Conservation (phyloP, 2,113 vertebrate genomes). For the Rhinoderma darwinii region DNA sequence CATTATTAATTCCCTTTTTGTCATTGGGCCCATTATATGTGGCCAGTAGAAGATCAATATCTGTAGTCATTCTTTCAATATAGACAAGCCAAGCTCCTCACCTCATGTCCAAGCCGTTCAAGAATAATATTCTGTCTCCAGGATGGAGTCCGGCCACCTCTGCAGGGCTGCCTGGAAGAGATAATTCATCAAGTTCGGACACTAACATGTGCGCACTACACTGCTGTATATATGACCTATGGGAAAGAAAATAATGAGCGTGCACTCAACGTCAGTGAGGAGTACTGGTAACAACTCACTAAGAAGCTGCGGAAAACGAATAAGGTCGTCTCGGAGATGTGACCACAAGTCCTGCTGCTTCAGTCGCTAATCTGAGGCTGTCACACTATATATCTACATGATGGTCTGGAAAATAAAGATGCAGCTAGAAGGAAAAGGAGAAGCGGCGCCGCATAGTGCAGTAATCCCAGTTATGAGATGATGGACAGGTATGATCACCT, state of each 20-base stretch:
- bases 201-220: background rate
- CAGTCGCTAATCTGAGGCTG: too few relatives aligned
- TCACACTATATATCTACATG: too few relatives aligned
- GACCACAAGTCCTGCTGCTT: too few relatives aligned
- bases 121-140: conserved; percentile 93
- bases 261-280: background rate
- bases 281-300: background rate
- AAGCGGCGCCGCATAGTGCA: too few relatives aligned
- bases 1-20: background rate
- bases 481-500: too few relatives aligned
- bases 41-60: background rate
- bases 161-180: conserved; percentile 86
- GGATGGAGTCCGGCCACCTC: conserved; percentile 91
- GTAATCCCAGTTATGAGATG: too few relatives aligned
- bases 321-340: too few relatives aligned
- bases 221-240: background rate
- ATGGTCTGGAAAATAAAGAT: too few relatives aligned
- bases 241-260: background rate
- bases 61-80: background rate
- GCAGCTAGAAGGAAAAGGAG: too few relatives aligned
- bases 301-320: background rate
- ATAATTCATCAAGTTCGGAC: background rate
- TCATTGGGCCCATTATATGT: background rate
- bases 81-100: conserved; percentile 64
- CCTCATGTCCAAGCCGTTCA: conserved; percentile 99